A percentile compares a stretch with the other conserved stretches of the same genome.
These are phyloP conservation scores for Graphium colonna DNA, from an alignment of 2,888 invertebrate genomes.

Conservation along the genomic window DNA sequence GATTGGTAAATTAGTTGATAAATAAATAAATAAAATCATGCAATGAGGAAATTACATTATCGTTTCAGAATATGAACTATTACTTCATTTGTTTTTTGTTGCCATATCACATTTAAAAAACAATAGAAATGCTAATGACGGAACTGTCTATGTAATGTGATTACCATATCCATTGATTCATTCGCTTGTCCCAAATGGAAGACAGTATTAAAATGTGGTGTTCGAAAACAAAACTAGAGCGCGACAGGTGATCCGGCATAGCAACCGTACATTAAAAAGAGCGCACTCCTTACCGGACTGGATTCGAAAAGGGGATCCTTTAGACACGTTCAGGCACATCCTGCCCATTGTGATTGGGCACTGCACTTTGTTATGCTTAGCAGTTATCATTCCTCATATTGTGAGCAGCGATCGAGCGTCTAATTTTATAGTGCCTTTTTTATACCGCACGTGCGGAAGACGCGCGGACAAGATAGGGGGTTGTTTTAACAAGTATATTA, in stretches of 20 bases:
- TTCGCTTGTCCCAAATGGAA: no score
- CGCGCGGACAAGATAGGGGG: conserved; percentile 71
- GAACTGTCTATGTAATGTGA: no score
- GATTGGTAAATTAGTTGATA: no score
- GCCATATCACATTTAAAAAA: no score
- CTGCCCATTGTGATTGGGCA: conserved; percentile 54
- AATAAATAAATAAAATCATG: no score
- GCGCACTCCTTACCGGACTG: conserved; percentile 35
- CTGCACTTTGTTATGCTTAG: conserved; percentile 71
- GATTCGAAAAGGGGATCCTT: conserved; percentile 46
- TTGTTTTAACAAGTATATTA: conserved; percentile 79
- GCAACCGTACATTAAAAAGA: conserved; percentile 46
- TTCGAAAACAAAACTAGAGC: conserved; percentile 13
- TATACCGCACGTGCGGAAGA: conserved; percentile 54
- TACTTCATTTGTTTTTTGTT: no score
- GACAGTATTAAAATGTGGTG: conserved; percentile 24
- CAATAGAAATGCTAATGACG: not conserved
- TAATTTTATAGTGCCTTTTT: conserved; percentile 64
- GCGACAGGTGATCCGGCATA: conserved; percentile 60
- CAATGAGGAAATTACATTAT: no score
- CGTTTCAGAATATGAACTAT: no score
- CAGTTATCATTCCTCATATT: conserved; percentile 64
- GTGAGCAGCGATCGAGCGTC: conserved; percentile 49
- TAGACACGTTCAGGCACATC: conserved; percentile 54
- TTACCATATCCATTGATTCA: no score